Conservation (phyloP, 2,797 vertebrate genomes). For the Avahi laniger region DNA sequence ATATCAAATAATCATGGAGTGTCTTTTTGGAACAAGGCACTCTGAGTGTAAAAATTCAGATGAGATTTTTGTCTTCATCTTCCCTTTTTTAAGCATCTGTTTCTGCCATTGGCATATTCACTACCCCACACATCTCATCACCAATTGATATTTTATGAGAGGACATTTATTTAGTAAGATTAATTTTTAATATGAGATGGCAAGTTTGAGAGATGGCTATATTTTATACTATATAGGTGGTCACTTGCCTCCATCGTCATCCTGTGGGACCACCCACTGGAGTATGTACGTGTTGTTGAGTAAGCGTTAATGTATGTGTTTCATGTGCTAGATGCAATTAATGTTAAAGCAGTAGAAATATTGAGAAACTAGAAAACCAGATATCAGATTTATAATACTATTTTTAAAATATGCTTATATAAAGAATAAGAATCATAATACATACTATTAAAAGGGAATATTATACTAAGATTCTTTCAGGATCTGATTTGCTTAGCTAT, state of each 20-base stretch:
- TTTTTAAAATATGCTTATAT: constrained; percentile 36
- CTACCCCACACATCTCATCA: background rate
- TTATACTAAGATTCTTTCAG: background rate
- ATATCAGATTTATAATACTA: background rate
- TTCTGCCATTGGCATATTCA: background rate
- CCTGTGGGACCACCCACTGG: background rate
- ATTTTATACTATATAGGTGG: background rate
- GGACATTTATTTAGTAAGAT: background rate
- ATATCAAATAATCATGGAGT: background rate
- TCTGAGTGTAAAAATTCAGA: background rate
- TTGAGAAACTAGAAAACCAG: constrained; percentile 8
- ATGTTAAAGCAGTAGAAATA: constrained; percentile 30
- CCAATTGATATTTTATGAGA: background rate
- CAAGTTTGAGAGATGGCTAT: background rate
- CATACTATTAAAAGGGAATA: background rate
- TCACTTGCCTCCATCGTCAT: background rate
- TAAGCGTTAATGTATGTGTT: constrained; percentile 3
- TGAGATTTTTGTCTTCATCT: background rate
- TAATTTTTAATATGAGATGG: constrained; percentile 25
- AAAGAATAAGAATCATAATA: background rate
- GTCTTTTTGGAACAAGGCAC: background rate
- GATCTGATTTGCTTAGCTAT: background rate
- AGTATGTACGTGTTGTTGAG: background rate
- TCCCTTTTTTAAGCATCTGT: background rate
- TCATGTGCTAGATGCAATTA: background rate